Percentiles rank a stretch among this genome's conserved stretches.
Conservation (phyloP, 2,113 vertebrate genomes). For the Dolichotis patagonum region DNA sequence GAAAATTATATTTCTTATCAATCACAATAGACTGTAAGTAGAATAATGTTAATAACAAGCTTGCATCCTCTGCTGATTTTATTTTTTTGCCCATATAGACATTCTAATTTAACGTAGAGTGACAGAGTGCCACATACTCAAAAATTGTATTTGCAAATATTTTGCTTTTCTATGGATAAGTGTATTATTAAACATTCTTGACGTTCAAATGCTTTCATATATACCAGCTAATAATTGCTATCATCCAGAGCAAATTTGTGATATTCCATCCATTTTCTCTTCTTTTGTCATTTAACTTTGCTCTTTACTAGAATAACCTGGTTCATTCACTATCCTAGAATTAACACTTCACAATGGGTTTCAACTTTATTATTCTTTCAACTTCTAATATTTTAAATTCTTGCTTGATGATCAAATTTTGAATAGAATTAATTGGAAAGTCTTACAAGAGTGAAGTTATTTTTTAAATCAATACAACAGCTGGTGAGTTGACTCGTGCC, state of each 20-base stretch:
- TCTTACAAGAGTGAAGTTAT: neutral
- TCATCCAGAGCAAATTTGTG: neutral
- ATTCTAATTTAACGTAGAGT: neutral
- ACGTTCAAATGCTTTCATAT: conserved; percentile 16
- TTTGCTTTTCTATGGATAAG: neutral
- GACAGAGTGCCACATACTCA: too few species aligned
- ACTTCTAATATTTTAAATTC: neutral
- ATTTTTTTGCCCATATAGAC: neutral
- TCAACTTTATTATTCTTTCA: neutral
- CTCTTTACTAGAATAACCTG: neutral
- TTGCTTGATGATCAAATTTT: neutral
- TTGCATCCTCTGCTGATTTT: neutral
- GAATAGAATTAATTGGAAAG: neutral
- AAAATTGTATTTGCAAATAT: neutral
- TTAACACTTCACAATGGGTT: neutral
- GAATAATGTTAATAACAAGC: neutral
- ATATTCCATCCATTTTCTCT: neutral
- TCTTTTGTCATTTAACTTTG: conserved; percentile 12
- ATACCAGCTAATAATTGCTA: neutral
- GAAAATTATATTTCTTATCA: neutral
- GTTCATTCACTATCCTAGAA: neutral
- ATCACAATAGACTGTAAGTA: neutral
- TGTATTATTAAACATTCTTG: neutral
- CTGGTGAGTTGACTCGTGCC: neutral
- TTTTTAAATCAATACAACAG: neutral